Conservation (phyloP, 2,113 vertebrate species). For the Rhegmatorhina hoffmannsi region DNA sequence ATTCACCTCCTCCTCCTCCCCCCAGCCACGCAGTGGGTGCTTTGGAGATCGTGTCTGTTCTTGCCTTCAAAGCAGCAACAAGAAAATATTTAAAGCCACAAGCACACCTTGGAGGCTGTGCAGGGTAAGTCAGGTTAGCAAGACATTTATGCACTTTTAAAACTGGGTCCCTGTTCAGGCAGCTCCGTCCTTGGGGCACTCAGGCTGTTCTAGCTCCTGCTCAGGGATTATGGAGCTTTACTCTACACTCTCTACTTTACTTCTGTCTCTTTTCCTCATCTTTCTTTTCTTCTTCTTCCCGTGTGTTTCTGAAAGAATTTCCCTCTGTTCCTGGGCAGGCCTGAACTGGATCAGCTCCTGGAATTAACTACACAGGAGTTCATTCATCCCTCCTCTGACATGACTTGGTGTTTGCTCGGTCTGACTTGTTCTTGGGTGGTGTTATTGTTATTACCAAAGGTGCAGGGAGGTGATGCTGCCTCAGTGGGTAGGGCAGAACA, state of each 20-base stretch:
- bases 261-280: neutral
- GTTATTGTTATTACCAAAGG: neutral
- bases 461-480: neutral
- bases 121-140: conserved; percentile 12
- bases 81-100: conserved; percentile 59
- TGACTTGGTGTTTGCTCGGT: conserved; percentile 51
- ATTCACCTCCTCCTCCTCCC: conserved; percentile 43
- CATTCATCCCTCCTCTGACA: conserved; percentile 31
- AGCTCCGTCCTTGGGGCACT: neutral
- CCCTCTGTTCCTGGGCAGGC: conserved; percentile 13
- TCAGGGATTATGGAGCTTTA: neutral
- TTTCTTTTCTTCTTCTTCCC: neutral
- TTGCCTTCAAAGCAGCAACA: conserved; percentile 57
- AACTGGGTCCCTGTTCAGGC: neutral
- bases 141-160: neutral
- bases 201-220: neutral
- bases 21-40: neutral
- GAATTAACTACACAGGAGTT: conserved; percentile 24
- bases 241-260: neutral
- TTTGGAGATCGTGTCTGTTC: conserved; percentile 55
- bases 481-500: neutral
- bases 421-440: conserved; percentile 68
- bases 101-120: conserved; percentile 43
- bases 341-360: conserved; percentile 54
- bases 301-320: conserved; percentile 27